Evolutionary conservation across 1,140 invertebrate species (phyloP).

Genomic region (Rhizoglyphus robini): DNA sequence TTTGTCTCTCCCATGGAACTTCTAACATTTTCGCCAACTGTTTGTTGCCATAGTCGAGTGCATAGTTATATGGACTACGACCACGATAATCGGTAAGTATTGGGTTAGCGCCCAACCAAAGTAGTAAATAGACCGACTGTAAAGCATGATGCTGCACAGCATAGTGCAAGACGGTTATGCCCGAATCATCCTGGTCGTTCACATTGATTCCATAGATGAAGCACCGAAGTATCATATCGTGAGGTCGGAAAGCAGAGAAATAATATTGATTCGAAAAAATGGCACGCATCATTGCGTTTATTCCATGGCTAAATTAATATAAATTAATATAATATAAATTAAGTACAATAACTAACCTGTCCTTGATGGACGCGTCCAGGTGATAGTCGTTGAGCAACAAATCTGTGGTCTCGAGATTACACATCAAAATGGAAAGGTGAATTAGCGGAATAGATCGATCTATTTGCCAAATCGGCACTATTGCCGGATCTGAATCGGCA

Average conservation of each 20-base stretch:
- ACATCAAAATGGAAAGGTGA: background rate
- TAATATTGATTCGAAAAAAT: background rate
- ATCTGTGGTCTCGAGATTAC: background rate
- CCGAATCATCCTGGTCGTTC: background rate
- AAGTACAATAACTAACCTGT: background rate
- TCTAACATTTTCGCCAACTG: background rate
- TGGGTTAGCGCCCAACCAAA: constrained; percentile 5
- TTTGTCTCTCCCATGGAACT: background rate
- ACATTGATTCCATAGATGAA: background rate
- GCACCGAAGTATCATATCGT: background rate
- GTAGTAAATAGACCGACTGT: background rate
- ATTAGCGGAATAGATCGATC: background rate
- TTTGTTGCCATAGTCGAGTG: background rate
- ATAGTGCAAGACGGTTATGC: constrained; percentile 2
- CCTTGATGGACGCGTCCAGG: background rate
- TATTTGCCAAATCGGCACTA: background rate
- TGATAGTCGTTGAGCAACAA: background rate
- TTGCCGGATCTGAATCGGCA: background rate
- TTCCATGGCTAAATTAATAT: background rate
- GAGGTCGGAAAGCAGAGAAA: background rate
- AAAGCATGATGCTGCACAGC: background rate
- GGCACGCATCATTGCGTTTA: background rate
- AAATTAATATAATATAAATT: background rate
- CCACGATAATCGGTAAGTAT: background rate
- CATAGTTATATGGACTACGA: constrained; percentile 4